phyloP scores from a whole-genome alignment of 1,140 invertebrate species.

The Odontomachus brunneus region DNA sequence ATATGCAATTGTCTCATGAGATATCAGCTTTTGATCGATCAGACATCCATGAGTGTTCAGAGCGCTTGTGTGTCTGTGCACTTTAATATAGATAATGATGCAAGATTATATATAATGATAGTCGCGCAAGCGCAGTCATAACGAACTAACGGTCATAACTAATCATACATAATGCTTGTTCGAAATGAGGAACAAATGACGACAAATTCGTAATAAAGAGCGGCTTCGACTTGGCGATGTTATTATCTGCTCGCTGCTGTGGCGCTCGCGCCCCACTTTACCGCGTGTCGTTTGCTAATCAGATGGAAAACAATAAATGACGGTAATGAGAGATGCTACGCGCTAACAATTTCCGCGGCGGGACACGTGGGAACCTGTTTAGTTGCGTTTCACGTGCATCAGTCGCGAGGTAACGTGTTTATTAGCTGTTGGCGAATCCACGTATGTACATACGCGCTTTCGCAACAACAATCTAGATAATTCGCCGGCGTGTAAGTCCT shows the following conservation, averaged over 20 bases:
- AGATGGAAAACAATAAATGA: conserved; percentile 55
- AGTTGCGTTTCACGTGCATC: conserved; percentile 40
- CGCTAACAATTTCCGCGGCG: conserved; percentile 51
- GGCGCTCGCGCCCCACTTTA: conserved; percentile 34
- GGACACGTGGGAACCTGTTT: conserved; percentile 59
- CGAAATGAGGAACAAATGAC: background rate
- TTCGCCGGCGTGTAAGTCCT: background rate
- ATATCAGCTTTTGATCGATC: no score
- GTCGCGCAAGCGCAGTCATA: no score
- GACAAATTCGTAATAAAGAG: conserved; percentile 19
- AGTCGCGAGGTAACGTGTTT: conserved; percentile 40
- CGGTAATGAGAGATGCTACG: conserved; percentile 43
- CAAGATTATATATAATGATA: no score
- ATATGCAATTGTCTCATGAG: no score
- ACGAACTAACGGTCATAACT: no score
- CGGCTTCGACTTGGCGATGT: background rate
- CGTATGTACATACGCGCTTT: background rate
- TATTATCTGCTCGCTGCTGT: conserved; percentile 8
- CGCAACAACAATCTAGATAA: conserved; percentile 34
- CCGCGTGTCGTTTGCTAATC: conserved; percentile 13
- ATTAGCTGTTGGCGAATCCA: conserved; percentile 34
- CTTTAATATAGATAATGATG: no score
- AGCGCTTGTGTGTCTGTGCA: no score
- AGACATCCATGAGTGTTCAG: no score
- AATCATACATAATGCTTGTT: no score